These are phyloP conservation scores for Ormyrus labotus DNA, from an alignment of 2,888 invertebrate species.

Conservation along the genomic window DNA sequence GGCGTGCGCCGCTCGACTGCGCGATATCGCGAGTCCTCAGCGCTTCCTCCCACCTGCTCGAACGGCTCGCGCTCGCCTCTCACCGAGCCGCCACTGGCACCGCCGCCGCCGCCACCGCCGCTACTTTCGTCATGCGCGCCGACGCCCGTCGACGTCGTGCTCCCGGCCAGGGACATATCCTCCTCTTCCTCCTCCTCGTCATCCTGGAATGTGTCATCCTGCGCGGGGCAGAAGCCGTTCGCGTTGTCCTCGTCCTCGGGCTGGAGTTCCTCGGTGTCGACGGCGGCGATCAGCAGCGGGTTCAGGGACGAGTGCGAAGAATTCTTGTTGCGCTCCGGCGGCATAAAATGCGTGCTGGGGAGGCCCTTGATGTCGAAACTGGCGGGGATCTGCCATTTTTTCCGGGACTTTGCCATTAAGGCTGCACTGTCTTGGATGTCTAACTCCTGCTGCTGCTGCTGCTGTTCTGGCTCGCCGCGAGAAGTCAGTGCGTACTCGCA, in stretches of 20 bases:
- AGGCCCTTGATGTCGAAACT: conserved; percentile 57
- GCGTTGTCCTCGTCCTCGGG: conserved; percentile 52
- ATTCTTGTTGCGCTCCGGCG: conserved; percentile 39
- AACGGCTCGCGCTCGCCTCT: conserved; percentile 61
- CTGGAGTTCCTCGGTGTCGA: conserved; percentile 20
- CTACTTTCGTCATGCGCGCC: conserved; percentile 70
- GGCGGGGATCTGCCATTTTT: conserved; percentile 57
- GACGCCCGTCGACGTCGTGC: conserved; percentile 55
- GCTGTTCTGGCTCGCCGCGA: conserved; percentile 8
- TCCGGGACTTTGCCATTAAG: conserved; percentile 56
- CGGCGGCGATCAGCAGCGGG: conserved; percentile 43
- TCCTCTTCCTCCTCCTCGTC: conserved; percentile 33
- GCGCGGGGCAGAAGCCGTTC: conserved; percentile 4
- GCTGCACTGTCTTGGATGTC: conserved; percentile 34
- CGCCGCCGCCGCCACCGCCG: conserved; percentile 58
- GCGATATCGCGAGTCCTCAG: conserved; percentile 70
- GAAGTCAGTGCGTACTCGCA: conserved; percentile 32
- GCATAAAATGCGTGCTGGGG: conserved; percentile 50
- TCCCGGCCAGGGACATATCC: conserved; percentile 44
- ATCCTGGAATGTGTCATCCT: conserved; percentile 31
- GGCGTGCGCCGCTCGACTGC: conserved; percentile 74
- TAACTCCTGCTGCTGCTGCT: conserved; percentile 2
- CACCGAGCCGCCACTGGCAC: conserved; percentile 40
- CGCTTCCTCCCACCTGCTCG: conserved; percentile 61
- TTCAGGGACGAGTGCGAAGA: conserved; percentile 27